A percentile compares a stretch with the other conserved stretches of the same genome.
These are phyloP conservation scores for Zosterops lateralis DNA, from an alignment of 2,113 vertebrate genomes.

Conservation along the genomic window DNA sequence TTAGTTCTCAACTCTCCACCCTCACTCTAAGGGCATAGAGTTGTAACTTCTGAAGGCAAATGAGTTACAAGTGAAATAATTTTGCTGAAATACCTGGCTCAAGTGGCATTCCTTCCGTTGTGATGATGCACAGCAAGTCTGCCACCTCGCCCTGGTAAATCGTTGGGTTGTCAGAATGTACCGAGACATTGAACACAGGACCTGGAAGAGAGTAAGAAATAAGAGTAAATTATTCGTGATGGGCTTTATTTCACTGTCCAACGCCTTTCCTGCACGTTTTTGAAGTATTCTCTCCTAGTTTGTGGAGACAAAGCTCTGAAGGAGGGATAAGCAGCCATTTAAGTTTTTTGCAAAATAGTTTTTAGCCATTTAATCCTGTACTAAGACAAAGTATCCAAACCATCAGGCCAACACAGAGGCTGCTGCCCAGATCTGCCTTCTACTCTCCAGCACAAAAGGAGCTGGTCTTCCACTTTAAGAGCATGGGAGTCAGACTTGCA, in stretches of 20 bases:
- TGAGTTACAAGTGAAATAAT: neutral
- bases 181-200: constrained; percentile 81
- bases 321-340: neutral
- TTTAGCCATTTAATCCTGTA: neutral
- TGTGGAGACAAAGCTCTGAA: neutral
- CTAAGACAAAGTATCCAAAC: neutral
- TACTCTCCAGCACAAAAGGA: neutral
- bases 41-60: neutral
- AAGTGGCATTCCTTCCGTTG: constrained; percentile 75
- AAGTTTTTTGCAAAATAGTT: neutral
- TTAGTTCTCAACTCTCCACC: neutral
- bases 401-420: neutral
- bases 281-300: neutral
- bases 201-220: constrained; percentile 71
- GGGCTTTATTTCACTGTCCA: neutral
- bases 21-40: neutral
- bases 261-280: neutral
- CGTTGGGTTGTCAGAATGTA: constrained; percentile 79
- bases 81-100: constrained; percentile 77
- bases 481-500: neutral
- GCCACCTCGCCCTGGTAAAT: constrained; percentile 87
- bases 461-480: neutral
- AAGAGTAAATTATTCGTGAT: neutral
- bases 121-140: constrained; percentile 84
- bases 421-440: neutral